Base-by-base conservation (phyloP, 92 coral and sea anemone species). In the Diadumene lineata region DNA sequence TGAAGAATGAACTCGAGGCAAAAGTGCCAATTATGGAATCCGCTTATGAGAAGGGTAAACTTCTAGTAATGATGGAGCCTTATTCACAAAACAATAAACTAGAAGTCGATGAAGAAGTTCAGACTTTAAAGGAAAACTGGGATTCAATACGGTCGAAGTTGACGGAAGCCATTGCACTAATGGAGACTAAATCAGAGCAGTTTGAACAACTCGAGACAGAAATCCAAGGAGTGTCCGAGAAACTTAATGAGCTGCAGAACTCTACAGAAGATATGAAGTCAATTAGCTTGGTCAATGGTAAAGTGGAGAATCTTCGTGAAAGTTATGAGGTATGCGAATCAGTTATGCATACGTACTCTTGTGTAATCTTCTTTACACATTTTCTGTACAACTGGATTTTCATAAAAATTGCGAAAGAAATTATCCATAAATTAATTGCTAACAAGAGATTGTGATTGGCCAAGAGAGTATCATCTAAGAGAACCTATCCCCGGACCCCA, bases 261-360 rank as follows among this genome's bases (percentile, higher is more conserved):
- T 91, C 97, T 9, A 87, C 97, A 1, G 97, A 91, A 31, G 97
- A 91, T 50, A 63, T 91, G 60, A 91, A 84, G 48, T 73, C 88
- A 18, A 56, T 81, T 63, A 91, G 81, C 65, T 76, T 88, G 46
- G 93, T 79, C 22, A 64, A 72, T 0, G 68, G 81, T 13, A 79
- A 82, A 44, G 90, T 91, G 1, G 73, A 75, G 48, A 88, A 79
- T 32, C 89, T 84, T 15, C 92, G 97, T 19, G 97, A 91, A 43
- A 88, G 73, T 64, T 91, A 84, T 34, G 90, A 91, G 90, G 97
- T 88, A 56, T 15, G 44, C 33, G 2, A 26, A 21, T 21, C 13
- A 38, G n/a, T n/a, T n/a, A n/a, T n/a, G n/a, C n/a, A n/a, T n/a
- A n/a, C n/a, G n/a, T n/a, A n/a, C n/a, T n/a, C n/a, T 38, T 38